A percentile compares a stretch with the other conserved stretches of the same genome.
Conservation (phyloP, 1,140 invertebrate genomes). For the Myzus persicae region DNA sequence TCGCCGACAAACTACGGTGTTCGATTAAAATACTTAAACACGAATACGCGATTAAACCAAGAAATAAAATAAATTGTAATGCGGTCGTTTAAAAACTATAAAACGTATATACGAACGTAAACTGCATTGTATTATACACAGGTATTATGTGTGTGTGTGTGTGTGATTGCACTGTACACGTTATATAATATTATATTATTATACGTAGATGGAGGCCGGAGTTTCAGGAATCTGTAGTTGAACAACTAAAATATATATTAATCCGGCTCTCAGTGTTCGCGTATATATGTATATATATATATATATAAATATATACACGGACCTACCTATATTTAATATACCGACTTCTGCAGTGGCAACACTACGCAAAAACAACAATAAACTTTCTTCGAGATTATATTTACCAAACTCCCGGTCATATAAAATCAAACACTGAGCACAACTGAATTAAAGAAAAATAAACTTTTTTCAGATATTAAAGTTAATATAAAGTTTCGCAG, state of each 20-base stretch:
- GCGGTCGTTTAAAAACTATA: not conserved
- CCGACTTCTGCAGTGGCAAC: not conserved
- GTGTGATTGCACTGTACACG: not conserved
- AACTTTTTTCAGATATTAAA: conserved; percentile 9
- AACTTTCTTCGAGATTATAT: conserved; percentile 27
- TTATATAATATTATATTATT: not conserved
- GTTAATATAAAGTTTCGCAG: not conserved
- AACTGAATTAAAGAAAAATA: conserved; percentile 22
- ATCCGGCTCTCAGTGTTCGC: not conserved
- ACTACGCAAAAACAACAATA: conserved; percentile 6
- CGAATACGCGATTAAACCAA: not conserved
- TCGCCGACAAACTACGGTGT: not conserved
- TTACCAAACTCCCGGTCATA: not conserved
- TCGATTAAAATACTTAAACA: conserved; percentile 9
- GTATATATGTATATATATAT: not conserved
- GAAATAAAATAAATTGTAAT: conserved; percentile 4
- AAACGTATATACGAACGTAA: not conserved
- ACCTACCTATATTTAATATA: conserved; percentile 6
- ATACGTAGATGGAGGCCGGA: not conserved
- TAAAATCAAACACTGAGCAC: conserved; percentile 17
- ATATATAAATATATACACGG: too few species aligned
- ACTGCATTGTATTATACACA: not conserved
- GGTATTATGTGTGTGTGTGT: not conserved
- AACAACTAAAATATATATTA: conserved; percentile 11
- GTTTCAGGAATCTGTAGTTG: not conserved